phyloP scores from a whole-genome alignment of 1,140 invertebrate species.

The Helicoverpa zea region DNA sequence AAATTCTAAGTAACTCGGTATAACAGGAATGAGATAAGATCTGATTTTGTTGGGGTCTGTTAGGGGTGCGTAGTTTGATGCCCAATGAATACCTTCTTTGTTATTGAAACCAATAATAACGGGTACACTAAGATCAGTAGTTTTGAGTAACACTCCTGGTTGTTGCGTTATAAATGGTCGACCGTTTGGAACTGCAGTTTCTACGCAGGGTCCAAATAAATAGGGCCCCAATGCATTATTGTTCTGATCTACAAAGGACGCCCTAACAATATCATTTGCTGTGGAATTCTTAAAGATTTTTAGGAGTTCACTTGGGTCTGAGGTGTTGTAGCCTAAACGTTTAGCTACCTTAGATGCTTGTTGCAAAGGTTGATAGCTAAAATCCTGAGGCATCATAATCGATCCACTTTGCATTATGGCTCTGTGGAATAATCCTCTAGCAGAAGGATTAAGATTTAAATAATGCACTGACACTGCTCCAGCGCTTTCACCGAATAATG shows the following conservation, averaged over 20 bases:
- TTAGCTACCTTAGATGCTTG: slow-evolving; percentile 57
- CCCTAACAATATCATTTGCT: slow-evolving; percentile 56
- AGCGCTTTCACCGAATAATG: slow-evolving; percentile 82
- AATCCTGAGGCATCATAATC: slow-evolving; percentile 75
- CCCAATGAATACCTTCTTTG: slow-evolving; percentile 17
- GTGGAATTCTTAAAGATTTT: slow-evolving; percentile 58
- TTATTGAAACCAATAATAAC: slow-evolving; percentile 25
- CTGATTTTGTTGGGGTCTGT: neutral
- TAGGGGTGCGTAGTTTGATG: neutral
- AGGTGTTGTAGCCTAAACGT: slow-evolving; percentile 60
- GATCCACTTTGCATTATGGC: slow-evolving; percentile 88
- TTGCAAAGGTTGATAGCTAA: slow-evolving; percentile 63
- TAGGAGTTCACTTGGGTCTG: slow-evolving; percentile 56
- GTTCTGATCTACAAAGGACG: slow-evolving; percentile 43
- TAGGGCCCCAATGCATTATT: slow-evolving; percentile 54
- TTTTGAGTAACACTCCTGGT: neutral
- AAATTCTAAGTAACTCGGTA: slow-evolving; percentile 16
- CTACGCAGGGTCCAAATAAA: slow-evolving; percentile 62
- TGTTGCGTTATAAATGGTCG: neutral
- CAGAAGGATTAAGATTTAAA: slow-evolving; percentile 56
- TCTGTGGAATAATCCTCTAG: slow-evolving; percentile 87
- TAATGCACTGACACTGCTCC: slow-evolving; percentile 74
- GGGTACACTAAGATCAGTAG: neutral
- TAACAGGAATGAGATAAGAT: neutral
- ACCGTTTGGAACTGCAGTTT: slow-evolving; percentile 22